phyloP scores from a whole-genome alignment of 2,113 vertebrate species.

The Pterocles burchelli region DNA sequence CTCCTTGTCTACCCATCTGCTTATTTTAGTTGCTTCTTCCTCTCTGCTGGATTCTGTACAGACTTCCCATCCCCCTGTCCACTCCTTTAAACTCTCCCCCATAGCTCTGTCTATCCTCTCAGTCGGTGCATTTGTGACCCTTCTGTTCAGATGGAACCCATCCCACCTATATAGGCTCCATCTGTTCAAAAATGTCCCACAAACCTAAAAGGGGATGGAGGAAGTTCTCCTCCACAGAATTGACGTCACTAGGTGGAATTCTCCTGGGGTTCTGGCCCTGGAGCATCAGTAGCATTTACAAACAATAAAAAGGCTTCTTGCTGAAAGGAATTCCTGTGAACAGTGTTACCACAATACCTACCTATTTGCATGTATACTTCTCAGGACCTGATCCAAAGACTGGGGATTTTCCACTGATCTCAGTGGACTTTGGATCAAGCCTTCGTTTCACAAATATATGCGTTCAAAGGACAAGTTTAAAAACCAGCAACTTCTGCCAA shows the following conservation, averaged over 20 bases:
- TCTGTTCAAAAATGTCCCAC: slow-evolving; percentile 78
- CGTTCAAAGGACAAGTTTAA: not conserved
- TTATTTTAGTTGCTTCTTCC: slow-evolving; percentile 77
- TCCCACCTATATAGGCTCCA: slow-evolving; percentile 83
- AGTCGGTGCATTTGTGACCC: slow-evolving; percentile 80
- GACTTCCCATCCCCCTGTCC: slow-evolving; percentile 77
- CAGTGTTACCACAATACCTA: slow-evolving; percentile 5
- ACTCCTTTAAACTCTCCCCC: slow-evolving; percentile 84
- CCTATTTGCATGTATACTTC: not conserved
- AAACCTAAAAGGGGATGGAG: slow-evolving; percentile 76
- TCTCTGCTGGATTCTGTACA: slow-evolving; percentile 75
- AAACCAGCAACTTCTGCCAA: slow-evolving; percentile 17
- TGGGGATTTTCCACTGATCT: slow-evolving; percentile 57
- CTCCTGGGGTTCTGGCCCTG: slow-evolving; percentile 76
- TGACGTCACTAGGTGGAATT: slow-evolving; percentile 80
- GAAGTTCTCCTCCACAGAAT: slow-evolving; percentile 81
- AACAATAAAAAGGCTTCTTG: slow-evolving; percentile 74
- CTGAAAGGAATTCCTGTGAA: slow-evolving; percentile 32
- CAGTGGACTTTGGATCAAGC: slow-evolving; percentile 31
- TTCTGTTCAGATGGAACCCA: slow-evolving; percentile 82
- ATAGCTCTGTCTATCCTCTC: slow-evolving; percentile 86
- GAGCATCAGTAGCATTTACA: slow-evolving; percentile 54
- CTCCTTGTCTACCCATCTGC: slow-evolving; percentile 77
- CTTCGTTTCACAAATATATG: not conserved
- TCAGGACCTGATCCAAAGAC: slow-evolving; percentile 25